Evolutionary conservation across 2,888 invertebrate genomes (phyloP).

Genomic region (Melipona bicolor): DNA sequence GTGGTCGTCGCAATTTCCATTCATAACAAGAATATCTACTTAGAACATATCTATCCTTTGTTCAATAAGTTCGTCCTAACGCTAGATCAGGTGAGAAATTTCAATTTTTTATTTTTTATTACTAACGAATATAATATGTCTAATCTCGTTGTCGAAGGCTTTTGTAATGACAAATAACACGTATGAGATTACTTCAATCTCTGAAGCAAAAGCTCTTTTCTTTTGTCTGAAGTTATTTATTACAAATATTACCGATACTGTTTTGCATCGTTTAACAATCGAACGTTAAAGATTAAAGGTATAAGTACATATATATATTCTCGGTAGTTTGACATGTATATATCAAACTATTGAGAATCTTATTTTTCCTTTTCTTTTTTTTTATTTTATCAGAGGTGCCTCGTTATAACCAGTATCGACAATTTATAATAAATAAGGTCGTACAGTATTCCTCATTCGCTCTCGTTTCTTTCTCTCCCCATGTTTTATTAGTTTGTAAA

Average conservation of each 20-base stretch:
- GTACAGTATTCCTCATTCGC: slow-evolving; percentile 56
- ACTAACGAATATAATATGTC: slow-evolving; percentile 60
- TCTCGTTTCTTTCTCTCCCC: slow-evolving; percentile 32
- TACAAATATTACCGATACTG: slow-evolving; percentile 48
- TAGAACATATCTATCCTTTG: slow-evolving; percentile 60
- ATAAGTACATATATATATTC: slow-evolving; percentile 35
- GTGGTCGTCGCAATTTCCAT: slow-evolving; percentile 52
- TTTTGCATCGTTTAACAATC: slow-evolving; percentile 33
- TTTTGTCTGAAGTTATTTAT: slow-evolving; percentile 69
- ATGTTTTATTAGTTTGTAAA: slow-evolving; percentile 58
- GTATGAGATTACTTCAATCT: slow-evolving; percentile 54
- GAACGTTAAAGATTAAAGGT: slow-evolving; percentile 48
- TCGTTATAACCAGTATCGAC: slow-evolving; percentile 44
- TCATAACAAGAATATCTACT: slow-evolving; percentile 67
- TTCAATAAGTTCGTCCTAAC: slow-evolving; percentile 61
- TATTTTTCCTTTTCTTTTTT: slow-evolving; percentile 6
- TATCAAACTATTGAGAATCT: slow-evolving; percentile 40
- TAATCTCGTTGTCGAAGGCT: slow-evolving; percentile 72
- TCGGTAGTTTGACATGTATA: slow-evolving; percentile 35
- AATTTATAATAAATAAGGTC: slow-evolving; percentile 70
- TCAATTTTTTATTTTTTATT: slow-evolving; percentile 56
- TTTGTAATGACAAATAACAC: slow-evolving; percentile 62
- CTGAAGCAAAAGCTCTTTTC: slow-evolving; percentile 52
- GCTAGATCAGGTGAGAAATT: slow-evolving; percentile 64
- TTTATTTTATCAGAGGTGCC: slow-evolving; percentile 23